Percentiles rank a stretch among this genome's conserved stretches.
phyloP scores from a whole-genome alignment of 2,797 vertebrate genomes.

The Etheostoma nigrum region DNA sequence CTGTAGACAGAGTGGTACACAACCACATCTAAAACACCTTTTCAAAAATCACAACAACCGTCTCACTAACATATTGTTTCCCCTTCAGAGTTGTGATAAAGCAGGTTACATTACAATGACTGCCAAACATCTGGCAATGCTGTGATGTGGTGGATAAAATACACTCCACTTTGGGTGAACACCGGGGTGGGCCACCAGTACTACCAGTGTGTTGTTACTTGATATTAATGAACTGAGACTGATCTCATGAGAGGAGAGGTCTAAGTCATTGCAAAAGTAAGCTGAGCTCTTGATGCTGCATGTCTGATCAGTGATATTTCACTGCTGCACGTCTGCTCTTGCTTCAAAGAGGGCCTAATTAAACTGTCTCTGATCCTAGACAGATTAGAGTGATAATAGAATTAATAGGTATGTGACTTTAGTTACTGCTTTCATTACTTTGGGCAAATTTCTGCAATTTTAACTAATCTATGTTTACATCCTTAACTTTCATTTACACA shows the following conservation, averaged over 20 bases:
- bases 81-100: slow-evolving; percentile 5
- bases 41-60: slow-evolving; percentile 23
- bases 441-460: slow-evolving; percentile 3
- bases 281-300: slow-evolving; percentile 68
- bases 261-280: slow-evolving; percentile 64
- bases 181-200: slow-evolving; percentile 51
- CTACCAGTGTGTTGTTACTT: slow-evolving; percentile 63
- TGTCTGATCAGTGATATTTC: slow-evolving; percentile 76
- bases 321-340: slow-evolving; percentile 77
- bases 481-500: background rate
- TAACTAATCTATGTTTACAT: background rate
- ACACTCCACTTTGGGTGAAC: slow-evolving; percentile 8
- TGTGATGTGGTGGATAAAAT: slow-evolving; percentile 27
- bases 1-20: slow-evolving; percentile 4
- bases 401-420: slow-evolving; percentile 15
- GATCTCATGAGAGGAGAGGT: slow-evolving; percentile 58
- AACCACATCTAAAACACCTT: slow-evolving; percentile 27
- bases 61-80: background rate
- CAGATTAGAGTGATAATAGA: slow-evolving; percentile 46
- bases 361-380: slow-evolving; percentile 61
- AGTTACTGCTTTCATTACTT: slow-evolving; percentile 12
- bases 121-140: slow-evolving; percentile 39
- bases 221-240: slow-evolving; percentile 77
- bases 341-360: slow-evolving; percentile 65
- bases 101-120: slow-evolving; percentile 7